phyloP scores from a whole-genome alignment of 2,888 invertebrate species.

The Kryphioiulus occultus region DNA sequence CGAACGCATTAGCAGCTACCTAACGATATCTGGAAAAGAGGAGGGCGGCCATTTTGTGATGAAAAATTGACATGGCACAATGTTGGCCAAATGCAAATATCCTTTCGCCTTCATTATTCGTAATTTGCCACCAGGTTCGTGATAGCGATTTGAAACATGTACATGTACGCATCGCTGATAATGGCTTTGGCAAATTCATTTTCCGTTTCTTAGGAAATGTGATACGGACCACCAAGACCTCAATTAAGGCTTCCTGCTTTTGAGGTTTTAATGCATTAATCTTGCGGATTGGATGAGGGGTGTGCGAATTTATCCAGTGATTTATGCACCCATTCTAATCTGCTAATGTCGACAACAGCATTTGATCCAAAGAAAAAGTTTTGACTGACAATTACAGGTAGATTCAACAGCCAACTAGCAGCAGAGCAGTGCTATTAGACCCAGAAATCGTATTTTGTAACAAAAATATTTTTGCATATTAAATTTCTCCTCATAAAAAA shows the following conservation, averaged over 20 bases:
- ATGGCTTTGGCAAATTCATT: slow-evolving; percentile 26
- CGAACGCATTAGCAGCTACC: slow-evolving; percentile 2
- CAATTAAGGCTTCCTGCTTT: slow-evolving; percentile 26
- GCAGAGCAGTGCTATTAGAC: no score
- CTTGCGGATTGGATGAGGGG: not conserved
- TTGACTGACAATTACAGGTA: no score
- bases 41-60: not conserved
- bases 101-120: not conserved
- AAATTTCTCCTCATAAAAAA: no score
- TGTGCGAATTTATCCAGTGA: not conserved
- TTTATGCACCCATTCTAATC: not conserved
- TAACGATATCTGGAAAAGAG: slow-evolving; percentile 1
- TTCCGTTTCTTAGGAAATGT: slow-evolving; percentile 6
- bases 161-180: slow-evolving; percentile 3
- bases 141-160: not conserved
- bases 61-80: not conserved
- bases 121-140: not conserved
- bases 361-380: no score
- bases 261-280: not conserved
- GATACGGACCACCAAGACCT: not conserved
- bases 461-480: no score
- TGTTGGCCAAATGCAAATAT: not conserved
- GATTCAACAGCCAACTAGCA: no score
- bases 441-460: no score
- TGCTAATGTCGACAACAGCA: no score